Percentiles rank a stretch among this genome's conserved stretches.
Evolutionary conservation across 2,113 vertebrate genomes (phyloP).

Genomic region (Pionites leucogaster): DNA sequence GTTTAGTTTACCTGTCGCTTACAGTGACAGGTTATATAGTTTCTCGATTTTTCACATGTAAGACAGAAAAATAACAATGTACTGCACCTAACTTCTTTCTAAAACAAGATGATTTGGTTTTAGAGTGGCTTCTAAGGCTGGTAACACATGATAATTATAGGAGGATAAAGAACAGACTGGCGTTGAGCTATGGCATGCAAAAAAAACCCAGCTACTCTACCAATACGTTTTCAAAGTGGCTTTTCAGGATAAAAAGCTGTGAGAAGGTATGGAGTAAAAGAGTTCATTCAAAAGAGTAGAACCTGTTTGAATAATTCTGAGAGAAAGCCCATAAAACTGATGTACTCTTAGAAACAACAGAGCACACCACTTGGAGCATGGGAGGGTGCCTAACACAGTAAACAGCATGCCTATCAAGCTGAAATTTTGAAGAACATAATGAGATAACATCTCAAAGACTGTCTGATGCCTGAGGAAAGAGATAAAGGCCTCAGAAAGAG

Average conservation of each 20-base stretch:
- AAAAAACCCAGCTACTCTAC: rapidly evolving
- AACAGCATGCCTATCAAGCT: not conserved
- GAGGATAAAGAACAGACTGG: not conserved
- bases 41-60: not conserved
- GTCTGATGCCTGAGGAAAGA: not conserved
- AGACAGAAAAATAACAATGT: not conserved
- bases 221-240: not conserved
- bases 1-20: not conserved
- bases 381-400: not conserved
- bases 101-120: not conserved
- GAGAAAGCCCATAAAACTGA: not conserved
- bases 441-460: not conserved
- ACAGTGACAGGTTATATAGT: not conserved
- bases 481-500: not conserved
- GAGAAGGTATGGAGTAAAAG: not conserved
- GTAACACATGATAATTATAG: not conserved
- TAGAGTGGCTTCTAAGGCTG: not conserved
- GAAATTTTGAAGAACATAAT: not conserved
- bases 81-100: not conserved
- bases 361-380: not conserved
- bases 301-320: not conserved
- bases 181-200: not conserved
- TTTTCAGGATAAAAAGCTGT: not conserved
- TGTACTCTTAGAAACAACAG: not conserved
- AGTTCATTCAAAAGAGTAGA: not conserved